Conservation (phyloP, 2,797 vertebrate genomes). For the Parotocinclus haroldoi region DNA sequence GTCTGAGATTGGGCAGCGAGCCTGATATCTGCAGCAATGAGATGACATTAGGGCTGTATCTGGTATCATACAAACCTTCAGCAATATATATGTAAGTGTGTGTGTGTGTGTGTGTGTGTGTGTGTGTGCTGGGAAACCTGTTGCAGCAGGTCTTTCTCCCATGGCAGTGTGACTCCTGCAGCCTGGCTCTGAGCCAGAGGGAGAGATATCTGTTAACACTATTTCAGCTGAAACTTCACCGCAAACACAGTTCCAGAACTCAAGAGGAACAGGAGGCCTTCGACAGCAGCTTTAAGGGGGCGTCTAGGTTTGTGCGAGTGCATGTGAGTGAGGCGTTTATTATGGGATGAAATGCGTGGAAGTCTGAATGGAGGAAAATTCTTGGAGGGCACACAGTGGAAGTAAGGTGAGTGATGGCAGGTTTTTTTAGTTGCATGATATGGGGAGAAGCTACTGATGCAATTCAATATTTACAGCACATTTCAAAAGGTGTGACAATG, state of each 20-base stretch:
- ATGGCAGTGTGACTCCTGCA: conserved; percentile 60
- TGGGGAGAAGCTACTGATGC: too few species aligned
- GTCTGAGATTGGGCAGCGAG: conserved; percentile 37
- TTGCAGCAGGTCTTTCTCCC: conserved; percentile 69
- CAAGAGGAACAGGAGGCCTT: background rate
- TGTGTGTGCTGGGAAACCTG: conserved; percentile 61
- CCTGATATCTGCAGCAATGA: conserved; percentile 48
- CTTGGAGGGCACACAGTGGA: conserved; percentile 6
- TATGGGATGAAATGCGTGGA: conserved; percentile 24
- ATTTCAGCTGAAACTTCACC: conserved; percentile 34
- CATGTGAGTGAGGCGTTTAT: conserved; percentile 22
- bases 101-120: conserved; percentile 28
- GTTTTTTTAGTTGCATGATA: background rate
- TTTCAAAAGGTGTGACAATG: too few species aligned
- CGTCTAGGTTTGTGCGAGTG: conserved; percentile 31
- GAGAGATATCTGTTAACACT: conserved; percentile 36
- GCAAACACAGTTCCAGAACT: conserved; percentile 13
- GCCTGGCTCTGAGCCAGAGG: conserved; percentile 62
- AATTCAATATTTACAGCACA: too few species aligned
- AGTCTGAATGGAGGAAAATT: conserved; percentile 32
- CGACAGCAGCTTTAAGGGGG: conserved; percentile 13
- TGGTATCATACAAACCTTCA: conserved; percentile 50
- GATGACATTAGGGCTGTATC: conserved; percentile 59
- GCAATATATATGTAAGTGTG: background rate
- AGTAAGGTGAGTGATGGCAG: conserved; percentile 21